A percentile compares a stretch with the other conserved stretches of the same genome.
Evolutionary conservation across 2,797 vertebrate species (phyloP).

Genomic region (Thamnophis elegans): DNA sequence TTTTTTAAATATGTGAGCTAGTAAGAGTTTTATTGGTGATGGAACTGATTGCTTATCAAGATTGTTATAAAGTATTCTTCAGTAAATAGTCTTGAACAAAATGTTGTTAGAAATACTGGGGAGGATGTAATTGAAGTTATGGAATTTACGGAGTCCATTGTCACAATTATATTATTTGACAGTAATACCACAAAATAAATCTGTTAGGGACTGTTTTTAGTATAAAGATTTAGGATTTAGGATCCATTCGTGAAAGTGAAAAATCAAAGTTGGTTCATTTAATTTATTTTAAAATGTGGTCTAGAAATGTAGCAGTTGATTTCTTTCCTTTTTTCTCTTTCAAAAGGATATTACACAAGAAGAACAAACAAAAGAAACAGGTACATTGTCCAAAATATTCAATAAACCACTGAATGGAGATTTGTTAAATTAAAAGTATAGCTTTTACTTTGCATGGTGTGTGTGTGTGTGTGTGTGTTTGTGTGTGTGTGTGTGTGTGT

Average conservation of each 20-base stretch:
- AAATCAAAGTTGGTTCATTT: neutral
- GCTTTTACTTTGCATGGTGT: neutral
- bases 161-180: neutral
- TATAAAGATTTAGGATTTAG: neutral
- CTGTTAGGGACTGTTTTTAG: neutral
- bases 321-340: conserved; percentile 60
- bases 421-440: neutral
- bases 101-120: neutral
- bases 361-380: conserved; percentile 75
- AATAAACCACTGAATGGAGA: neutral
- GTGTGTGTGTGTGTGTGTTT: neutral
- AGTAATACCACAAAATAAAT: neutral
- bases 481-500: neutral
- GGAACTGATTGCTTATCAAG: neutral
- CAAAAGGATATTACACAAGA: conserved; percentile 79
- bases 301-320: conserved; percentile 13
- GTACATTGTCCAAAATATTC: conserved; percentile 68
- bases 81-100: neutral
- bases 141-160: neutral
- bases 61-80: neutral
- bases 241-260: neutral
- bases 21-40: neutral
- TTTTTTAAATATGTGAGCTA: neutral
- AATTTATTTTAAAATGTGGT: neutral
- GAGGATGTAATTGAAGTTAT: neutral